phyloP scores from a whole-genome alignment of 2,888 invertebrate genomes.

The Troides helena region DNA sequence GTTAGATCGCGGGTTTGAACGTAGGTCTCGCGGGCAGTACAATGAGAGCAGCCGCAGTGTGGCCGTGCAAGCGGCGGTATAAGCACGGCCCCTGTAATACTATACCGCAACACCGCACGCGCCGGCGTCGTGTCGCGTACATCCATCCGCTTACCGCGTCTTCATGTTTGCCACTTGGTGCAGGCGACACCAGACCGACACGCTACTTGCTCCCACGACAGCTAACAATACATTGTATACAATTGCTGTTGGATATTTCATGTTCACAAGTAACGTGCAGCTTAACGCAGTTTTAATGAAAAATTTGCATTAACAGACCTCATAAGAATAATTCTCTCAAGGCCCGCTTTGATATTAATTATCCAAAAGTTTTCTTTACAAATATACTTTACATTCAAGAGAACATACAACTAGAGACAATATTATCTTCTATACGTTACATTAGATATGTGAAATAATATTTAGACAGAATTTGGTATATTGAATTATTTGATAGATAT shows the following conservation, averaged over 20 bases:
- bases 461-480: neutral
- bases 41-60: constrained; percentile 11
- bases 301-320: neutral
- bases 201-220: constrained; percentile 7
- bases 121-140: constrained; percentile 6
- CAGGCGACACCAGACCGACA: neutral
- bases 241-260: neutral
- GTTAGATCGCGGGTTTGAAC: neutral
- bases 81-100: constrained; percentile 25
- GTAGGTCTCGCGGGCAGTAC: constrained; percentile 9
- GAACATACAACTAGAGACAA: neutral
- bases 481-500: too few species aligned
- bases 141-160: constrained; percentile 14
- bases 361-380: neutral
- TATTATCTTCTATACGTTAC: too few species aligned
- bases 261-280: neutral
- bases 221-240: constrained; percentile 2
- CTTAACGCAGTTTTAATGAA: neutral
- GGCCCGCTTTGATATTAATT: neutral
- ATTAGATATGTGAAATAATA: neutral
- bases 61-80: constrained; percentile 14
- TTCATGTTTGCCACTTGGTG: constrained; percentile 23
- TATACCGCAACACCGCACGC: constrained; percentile 20
- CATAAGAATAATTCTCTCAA: constrained; percentile 3
- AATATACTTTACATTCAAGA: neutral